Conservation (phyloP, 2,888 invertebrate genomes). For the Schizaphis graminum region DNA sequence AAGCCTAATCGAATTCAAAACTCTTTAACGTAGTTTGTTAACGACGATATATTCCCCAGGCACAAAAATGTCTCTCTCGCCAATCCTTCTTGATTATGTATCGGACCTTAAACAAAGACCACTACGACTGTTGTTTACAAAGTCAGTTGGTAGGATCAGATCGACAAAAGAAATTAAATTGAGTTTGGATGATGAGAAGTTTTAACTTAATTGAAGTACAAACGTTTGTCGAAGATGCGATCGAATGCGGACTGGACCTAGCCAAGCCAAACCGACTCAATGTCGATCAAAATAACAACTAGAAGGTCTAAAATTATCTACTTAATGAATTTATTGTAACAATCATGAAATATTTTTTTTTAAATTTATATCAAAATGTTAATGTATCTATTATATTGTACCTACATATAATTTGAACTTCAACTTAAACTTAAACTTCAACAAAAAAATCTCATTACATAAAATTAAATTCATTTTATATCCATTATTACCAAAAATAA, state of each 20-base stretch:
- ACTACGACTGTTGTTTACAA: background rate
- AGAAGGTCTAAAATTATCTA: background rate
- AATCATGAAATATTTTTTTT: background rate
- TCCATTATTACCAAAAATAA: background rate
- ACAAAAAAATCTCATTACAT: background rate
- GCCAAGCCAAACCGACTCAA: background rate
- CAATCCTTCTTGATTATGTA: conserved; percentile 17
- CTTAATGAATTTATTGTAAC: background rate
- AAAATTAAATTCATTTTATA: background rate
- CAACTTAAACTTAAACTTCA: too few species aligned
- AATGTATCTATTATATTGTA: background rate
- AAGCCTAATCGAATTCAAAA: conserved; percentile 5
- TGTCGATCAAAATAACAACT: background rate
- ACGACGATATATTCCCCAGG: background rate
- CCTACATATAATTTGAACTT: background rate
- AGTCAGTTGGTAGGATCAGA: background rate
- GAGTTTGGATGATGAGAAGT: background rate
- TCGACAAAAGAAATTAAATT: conserved; percentile 9
- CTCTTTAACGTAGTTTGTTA: conserved; percentile 5
- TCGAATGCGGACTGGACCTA: background rate
- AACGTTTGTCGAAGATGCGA: background rate
- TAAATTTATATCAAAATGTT: background rate
- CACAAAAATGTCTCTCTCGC: conserved; percentile 12
- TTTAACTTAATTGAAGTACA: conserved; percentile 9
- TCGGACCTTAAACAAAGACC: background rate